Evolutionary conservation across 2,797 vertebrate genomes (phyloP), one percentile per base, ranked within the genome.

Genomic region (Rhinoraja longicauda): DNA sequence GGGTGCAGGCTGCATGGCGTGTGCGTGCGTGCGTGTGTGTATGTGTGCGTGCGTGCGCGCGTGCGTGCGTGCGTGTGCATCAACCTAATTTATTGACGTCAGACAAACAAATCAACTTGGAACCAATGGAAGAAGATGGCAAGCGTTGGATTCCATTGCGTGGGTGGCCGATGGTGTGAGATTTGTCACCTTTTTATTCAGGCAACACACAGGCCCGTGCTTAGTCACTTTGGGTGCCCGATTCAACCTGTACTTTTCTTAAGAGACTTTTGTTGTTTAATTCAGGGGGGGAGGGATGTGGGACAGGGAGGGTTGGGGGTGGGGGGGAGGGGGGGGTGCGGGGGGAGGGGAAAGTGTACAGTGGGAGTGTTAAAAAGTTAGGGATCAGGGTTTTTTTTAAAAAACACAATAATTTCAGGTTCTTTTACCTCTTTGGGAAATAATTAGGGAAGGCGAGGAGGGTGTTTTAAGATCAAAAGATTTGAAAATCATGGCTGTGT

Each of bases 31-130:
- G n/a, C 4, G 32, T 4, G 32, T 13, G 29, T n/a, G n/a, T 1
- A 32, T 3, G 75, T 15, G 1, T 13, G n/a, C 9, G 15, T 0
- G 1, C 77, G 8, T 4, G 76, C 9, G 75, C 13, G 5, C 12
- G 45, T 21, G 24, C 21, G 57, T 4, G 84, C 19, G 82, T 24
- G 5, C n/a, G 70, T 91, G 90, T 73, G 90, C 70, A 39, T 67
- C 36, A 45, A 91, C 67, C 67, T 91, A 91, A 91, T 91, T 91
- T 91, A 91, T 91, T 91, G 39, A 73, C 9, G 45, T 53, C 90
- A 67, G 36, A 73, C 39, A 91, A 88, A 73, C 15, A 45, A 91
- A 53, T 64, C 32, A 91, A 10, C 36, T 72, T 39, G 12, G 90
- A 67, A 73, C 67, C 59, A 88, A 88, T 64, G 57, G 57, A 72